Conservation (phyloP, 2,888 invertebrate genomes). For the Lissonota sp. region DNA sequence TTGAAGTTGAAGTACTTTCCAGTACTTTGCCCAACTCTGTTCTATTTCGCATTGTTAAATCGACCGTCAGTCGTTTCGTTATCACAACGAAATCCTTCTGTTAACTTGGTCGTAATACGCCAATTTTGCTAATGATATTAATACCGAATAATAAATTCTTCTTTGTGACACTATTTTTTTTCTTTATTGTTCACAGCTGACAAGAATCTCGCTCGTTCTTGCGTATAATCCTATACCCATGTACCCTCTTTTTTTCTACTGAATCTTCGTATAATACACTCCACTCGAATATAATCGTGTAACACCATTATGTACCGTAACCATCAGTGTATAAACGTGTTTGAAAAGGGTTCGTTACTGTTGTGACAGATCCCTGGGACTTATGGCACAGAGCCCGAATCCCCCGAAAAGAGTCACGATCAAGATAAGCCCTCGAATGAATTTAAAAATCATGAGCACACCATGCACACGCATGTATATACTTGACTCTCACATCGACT, state of each 20-base stretch:
- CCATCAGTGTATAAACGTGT: conserved; percentile 34
- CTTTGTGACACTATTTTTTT: conserved; percentile 22
- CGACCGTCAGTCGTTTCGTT: not conserved
- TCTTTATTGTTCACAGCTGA: conserved; percentile 14
- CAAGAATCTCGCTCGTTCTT: conserved; percentile 24
- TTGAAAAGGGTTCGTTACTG: conserved; percentile 61
- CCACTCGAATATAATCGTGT: conserved; percentile 7
- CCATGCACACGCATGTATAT: not conserved
- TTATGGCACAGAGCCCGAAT: not conserved
- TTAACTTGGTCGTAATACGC: not conserved
- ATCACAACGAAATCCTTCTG: not conserved
- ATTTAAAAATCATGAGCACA: conserved; percentile 40
- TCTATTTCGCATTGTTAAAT: not conserved
- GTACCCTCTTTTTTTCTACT: conserved; percentile 1
- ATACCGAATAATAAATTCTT: conserved; percentile 7
- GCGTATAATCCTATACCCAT: conserved; percentile 53
- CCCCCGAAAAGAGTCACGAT: conserved; percentile 47
- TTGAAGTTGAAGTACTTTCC: no score
- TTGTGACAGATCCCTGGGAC: conserved; percentile 57
- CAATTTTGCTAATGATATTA: conserved; percentile 9
- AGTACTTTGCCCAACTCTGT: no score
- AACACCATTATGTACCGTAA: not conserved
- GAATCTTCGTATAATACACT: conserved; percentile 1
- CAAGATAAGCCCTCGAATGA: conserved; percentile 54
- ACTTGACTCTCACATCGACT: conserved; percentile 25